phyloP scores from a whole-genome alignment of 2,797 vertebrate species.

The Coranthus polyacanthus region DNA sequence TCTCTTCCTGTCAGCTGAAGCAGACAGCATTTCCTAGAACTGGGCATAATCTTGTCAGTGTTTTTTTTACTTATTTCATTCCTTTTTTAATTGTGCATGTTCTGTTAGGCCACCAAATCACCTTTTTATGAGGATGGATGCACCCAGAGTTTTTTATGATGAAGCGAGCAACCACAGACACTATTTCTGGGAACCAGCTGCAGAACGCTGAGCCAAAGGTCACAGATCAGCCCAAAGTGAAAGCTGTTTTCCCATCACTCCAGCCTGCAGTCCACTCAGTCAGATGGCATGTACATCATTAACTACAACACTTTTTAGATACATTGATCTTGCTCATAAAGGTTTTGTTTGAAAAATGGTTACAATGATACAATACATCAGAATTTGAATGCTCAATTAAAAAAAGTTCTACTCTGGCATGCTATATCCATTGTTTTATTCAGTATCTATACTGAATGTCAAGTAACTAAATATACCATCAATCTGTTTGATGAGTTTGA shows the following conservation, averaged over 20 bases:
- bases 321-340: slow-evolving; percentile 68
- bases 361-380: slow-evolving; percentile 69
- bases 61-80: slow-evolving; percentile 61
- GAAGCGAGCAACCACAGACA: slow-evolving; percentile 56
- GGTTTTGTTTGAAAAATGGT: slow-evolving; percentile 65
- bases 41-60: slow-evolving; percentile 72
- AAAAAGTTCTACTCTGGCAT: slow-evolving; percentile 41
- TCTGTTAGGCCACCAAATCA: slow-evolving; percentile 59
- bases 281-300: slow-evolving; percentile 71
- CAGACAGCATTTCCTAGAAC: slow-evolving; percentile 79
- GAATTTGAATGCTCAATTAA: slow-evolving; percentile 67
- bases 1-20: slow-evolving; percentile 77
- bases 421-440: slow-evolving; percentile 51
- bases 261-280: slow-evolving; percentile 60
- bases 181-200: slow-evolving; percentile 75
- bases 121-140: slow-evolving; percentile 78
- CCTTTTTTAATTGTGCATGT: slow-evolving; percentile 57
- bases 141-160: slow-evolving; percentile 64
- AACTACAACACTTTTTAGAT: slow-evolving; percentile 63
- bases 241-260: slow-evolving; percentile 75
- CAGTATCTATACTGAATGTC: slow-evolving; percentile 52
- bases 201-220: slow-evolving; percentile 72
- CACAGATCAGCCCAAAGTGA: slow-evolving; percentile 63
- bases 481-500: slow-evolving; percentile 54
- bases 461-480: slow-evolving; percentile 52